Evolutionary conservation across 30 jellyfish, hydroid and myxozoan genomes (phyloP), one percentile per base, ranked within the genome.

Genomic region (Aurelia aurita): DNA sequence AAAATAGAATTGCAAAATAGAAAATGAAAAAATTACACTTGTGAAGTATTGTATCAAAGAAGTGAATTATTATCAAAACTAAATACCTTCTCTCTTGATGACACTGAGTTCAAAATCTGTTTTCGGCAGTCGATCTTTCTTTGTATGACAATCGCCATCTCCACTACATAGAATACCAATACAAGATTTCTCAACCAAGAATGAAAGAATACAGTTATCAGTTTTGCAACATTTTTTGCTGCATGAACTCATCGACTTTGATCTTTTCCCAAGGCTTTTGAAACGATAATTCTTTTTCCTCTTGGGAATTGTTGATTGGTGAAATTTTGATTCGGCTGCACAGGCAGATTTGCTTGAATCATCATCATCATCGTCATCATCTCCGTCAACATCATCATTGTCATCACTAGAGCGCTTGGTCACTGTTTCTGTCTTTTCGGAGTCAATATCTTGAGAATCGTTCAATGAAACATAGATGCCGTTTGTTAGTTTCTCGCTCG

Each of bases 61-160:
- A 74, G 39, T 28, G 58, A 0, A 22, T 11, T 12, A 19, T 26
- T 10, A 69, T 46, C 16, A 60, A 28, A n/a, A 26, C 51, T 49
- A 77, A 55, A 11, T 60, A 81, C 89, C 84, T 29, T 74, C 79
- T 46, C 95, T 49, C 35, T 85, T 73, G 10, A 65, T 55, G 45
- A 66, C 27, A 14, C 89, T 39, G 20, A 85, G 68, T 16, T 78
- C 77, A 45, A 87, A 66, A 22, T 70, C 67, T 20, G 80, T 79
- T 28, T 63, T 44, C 1, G 98, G 98, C 57, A 93, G 86, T 18
- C 54, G 47, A 49, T 93, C 98, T 69, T 69, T 75, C 64, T 69
- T 87, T 19, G 89, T 55, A 62, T 87, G 98, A 58, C 98, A 93
- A 77, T 88, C 85, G 25, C 94, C 90, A 55, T 88, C 98, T 19